Base-by-base conservation (phyloP, 2,113 vertebrate genomes). In the Lepidothrix coronata region DNA sequence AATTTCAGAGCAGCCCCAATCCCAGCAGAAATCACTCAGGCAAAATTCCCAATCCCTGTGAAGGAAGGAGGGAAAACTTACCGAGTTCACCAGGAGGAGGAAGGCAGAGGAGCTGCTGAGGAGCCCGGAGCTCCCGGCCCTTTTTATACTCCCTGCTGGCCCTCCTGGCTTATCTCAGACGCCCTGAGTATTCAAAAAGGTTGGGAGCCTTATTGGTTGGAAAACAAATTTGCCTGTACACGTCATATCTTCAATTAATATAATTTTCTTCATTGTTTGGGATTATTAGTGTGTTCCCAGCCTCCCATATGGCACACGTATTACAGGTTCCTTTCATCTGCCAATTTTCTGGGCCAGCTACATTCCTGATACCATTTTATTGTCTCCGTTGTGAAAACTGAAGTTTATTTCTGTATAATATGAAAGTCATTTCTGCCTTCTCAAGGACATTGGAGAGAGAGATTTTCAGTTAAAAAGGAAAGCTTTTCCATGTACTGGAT, bases 291-390 rank as follows among this genome's bases (percentile, higher is more conserved):
- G 27, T 91, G 86, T 87, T 96, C 94, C 61, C 70, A 84, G 61
- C 73, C 85, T 91, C 73, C 30, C 11, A 2, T 67, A 25, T 21
- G 48, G 67, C 65, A 90, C 65, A 16, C 6, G 5, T 27, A 93
- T 96, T 94, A 96, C 89, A 95, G 89, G 91, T 78, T 91, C 67
- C 96, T 97, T 96, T 97, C 96, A 97, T 97, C 94, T 95, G 65
- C 24, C 48, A 16, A 1, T 49, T 51, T 95, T 78, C 93, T 85
- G 74, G 89, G 91, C 87, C 68, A 81, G 4, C 91, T 18, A 25
- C 95, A 97, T 96, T 95, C 96, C 95, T 95, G 93, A 92, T 96
- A 96, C 18, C 61, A 96, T 89, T 96, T 81, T 91, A 61, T 72
- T 77, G 91, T 24, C 55, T 87, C 57, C 9, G 0, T 63, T 81